Conservation (phyloP, 2,113 vertebrate genomes). For the Alectura lathami region DNA sequence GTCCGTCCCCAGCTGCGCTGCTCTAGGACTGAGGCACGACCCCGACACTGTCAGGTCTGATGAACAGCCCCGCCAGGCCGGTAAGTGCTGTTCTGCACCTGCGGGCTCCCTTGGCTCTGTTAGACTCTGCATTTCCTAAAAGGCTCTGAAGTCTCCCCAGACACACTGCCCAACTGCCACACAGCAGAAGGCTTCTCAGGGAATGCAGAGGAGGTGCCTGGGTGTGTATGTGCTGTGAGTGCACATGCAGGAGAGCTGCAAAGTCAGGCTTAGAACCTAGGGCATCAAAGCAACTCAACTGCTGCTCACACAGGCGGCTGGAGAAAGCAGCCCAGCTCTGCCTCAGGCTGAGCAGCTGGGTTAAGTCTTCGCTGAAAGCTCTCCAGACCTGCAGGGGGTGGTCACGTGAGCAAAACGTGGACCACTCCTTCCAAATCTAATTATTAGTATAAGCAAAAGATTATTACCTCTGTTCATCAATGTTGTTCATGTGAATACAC, state of each 20-base stretch:
- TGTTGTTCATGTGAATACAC: neutral
- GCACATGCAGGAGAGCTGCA: neutral
- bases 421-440: neutral
- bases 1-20: too few relatives aligned
- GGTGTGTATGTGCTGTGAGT: neutral
- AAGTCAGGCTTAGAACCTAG: neutral
- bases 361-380: neutral
- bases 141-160: neutral
- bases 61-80: neutral
- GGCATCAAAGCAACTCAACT: neutral
- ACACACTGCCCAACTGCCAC: neutral
- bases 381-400: neutral
- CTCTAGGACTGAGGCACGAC: neutral
- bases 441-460: neutral
- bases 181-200: neutral
- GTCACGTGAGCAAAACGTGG: neutral
- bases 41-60: neutral
- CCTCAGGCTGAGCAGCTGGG: neutral
- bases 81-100: neutral
- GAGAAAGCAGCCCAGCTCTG: neutral
- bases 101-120: neutral
- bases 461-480: neutral
- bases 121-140: neutral
- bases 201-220: neutral
- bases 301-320: neutral